Evolutionary conservation across 2,888 invertebrate genomes (phyloP), one percentile per base, ranked within the genome.

Genomic region (Pediacus dermestoides): DNA sequence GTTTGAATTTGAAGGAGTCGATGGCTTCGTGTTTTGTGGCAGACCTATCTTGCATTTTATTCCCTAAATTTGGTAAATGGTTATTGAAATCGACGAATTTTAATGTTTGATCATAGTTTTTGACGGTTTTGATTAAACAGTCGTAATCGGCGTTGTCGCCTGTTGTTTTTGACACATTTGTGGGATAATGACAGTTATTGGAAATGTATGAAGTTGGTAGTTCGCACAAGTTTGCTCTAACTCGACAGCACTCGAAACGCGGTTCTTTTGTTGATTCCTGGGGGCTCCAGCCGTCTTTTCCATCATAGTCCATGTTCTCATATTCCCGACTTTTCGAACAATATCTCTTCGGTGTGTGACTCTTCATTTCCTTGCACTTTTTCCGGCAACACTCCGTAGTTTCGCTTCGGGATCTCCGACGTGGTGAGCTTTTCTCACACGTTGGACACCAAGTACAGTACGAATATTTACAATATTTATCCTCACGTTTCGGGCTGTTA

Each of bases 191-290:
- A 57, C 64, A 63, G 50, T 67, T 67, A 52, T 67, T 67, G 44
- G 65, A 60, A 44, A 69, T 69, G 49, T 70, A 70, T 11, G 67
- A 62, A 13, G 70, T 69, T 37, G 70, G 70, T 39, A 70, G 50
- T 51, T 67, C 66, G 37, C 63, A 64, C 28, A 67, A 46, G 48
- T 64, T 67, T 25, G 65, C 54, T 48, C 65, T 56, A 16, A 65
- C 51, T 31, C 63, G 57, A 39, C 56, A 60, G 16, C 55, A 8
- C 16, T 16, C 16, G 4, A 9, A 10, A n/a, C n/a, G n/a, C n/a
- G n/a, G n/a, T n/a, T 37, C 37, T 28, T 39, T 37, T 3, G 12
- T 21, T 10, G 25, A n/a, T 25, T 28, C 28, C 3, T 8, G 11
- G 8, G 14, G n/a, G 21, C 40, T 47, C 23, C 50, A 38, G 10